Evolutionary conservation across 1,140 invertebrate genomes (phyloP).

Genomic region (Apocrypta bakeri): DNA sequence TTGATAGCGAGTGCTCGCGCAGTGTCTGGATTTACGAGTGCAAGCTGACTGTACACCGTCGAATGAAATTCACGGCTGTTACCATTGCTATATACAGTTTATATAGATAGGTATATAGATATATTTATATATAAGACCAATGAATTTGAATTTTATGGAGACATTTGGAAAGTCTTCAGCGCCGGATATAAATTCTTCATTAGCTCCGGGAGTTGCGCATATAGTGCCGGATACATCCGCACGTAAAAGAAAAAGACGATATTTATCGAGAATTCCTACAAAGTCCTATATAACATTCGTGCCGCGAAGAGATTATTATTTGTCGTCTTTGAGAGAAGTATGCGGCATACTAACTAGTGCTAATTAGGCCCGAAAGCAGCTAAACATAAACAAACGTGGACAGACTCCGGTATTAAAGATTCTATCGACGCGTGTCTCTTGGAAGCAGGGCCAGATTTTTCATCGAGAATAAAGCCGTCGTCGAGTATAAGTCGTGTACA

Average conservation of each 20-base stretch:
- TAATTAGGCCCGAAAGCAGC: slow-evolving; percentile 13
- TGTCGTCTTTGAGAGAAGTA: slow-evolving; percentile 4
- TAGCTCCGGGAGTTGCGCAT: too few species aligned
- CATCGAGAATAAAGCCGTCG: slow-evolving; percentile 8
- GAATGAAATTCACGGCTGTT: slow-evolving; percentile 12
- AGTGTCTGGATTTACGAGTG: not conserved
- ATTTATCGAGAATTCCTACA: not conserved
- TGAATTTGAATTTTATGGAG: slow-evolving; percentile 33
- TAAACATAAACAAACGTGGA: not conserved
- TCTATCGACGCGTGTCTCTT: not conserved
- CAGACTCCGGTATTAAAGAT: slow-evolving; percentile 7
- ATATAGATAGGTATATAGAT: too few species aligned
- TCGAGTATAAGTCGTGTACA: not conserved
- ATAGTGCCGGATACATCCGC: too few species aligned
- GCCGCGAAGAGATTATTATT: slow-evolving; percentile 14
- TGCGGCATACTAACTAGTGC: slow-evolving; percentile 36
- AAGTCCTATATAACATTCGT: not conserved
- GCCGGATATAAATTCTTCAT: not conserved
- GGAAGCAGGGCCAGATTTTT: slow-evolving; percentile 7
- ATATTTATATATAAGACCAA: not conserved
- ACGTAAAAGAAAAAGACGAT: too few species aligned
- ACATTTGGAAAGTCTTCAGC: not conserved
- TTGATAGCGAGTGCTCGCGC: not conserved
- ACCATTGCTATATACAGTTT: too few species aligned
- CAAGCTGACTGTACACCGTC: not conserved